Evolutionary conservation across 2,113 vertebrate species (phyloP).

Genomic region (Neogobius melanostomus): DNA sequence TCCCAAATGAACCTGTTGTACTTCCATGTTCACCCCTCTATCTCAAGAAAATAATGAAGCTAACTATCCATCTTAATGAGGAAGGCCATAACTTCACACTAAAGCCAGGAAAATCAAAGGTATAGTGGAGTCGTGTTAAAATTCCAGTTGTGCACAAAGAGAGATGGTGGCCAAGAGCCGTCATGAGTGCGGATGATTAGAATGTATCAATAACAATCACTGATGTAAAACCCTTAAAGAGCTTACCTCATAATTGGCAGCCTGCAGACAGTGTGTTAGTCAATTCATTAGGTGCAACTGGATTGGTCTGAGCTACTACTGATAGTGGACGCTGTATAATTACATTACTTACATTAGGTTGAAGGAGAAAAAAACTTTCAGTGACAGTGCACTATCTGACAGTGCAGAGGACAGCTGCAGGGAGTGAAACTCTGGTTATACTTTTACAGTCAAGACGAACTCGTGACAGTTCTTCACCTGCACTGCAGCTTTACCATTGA

Average conservation of each 20-base stretch:
- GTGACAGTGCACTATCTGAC: too few relatives aligned
- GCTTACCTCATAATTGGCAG: constrained; percentile 80
- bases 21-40: constrained; percentile 9
- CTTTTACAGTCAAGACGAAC: too few relatives aligned
- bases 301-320: constrained; percentile 6
- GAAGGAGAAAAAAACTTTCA: too few relatives aligned
- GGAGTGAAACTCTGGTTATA: too few relatives aligned
- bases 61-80: constrained; percentile 49
- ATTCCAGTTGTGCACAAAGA: background rate
- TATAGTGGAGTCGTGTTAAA: background rate
- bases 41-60: constrained; percentile 44
- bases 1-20: constrained; percentile 49
- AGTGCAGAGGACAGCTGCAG: too few relatives aligned
- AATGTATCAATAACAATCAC: constrained; percentile 63
- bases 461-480: too few relatives aligned
- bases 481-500: too few relatives aligned
- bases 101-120: background rate
- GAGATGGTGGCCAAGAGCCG: background rate
- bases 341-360: too few relatives aligned
- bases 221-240: constrained; percentile 63
- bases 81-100: constrained; percentile 54
- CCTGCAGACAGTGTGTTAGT: constrained; percentile 43
- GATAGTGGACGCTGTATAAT: background rate
- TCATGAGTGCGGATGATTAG: constrained; percentile 59
- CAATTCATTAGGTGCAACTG: constrained; percentile 41